These are phyloP conservation scores for Unio pictorum DNA, from an alignment of 2,888 invertebrate species.

Conservation along the genomic window DNA sequence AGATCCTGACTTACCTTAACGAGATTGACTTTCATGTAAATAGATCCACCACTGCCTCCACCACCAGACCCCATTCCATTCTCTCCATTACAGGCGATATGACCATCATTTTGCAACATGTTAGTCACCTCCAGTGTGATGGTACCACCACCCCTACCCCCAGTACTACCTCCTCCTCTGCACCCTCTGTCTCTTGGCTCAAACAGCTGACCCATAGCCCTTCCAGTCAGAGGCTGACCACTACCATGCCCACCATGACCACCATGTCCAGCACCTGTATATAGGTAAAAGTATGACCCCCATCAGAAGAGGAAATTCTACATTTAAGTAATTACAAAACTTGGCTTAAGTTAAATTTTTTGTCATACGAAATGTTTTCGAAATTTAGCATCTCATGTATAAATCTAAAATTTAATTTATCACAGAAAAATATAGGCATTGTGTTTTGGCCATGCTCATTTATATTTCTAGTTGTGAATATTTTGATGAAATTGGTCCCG, in stretches of 20 bases:
- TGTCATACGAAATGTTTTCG: neutral
- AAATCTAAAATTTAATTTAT: no score
- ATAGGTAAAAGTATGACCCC: neutral
- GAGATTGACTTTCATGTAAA: constrained; percentile 32
- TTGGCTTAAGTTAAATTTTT: neutral
- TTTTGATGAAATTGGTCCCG: no score
- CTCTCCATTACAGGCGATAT: constrained; percentile 49
- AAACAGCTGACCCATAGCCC: constrained; percentile 46
- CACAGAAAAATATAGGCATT: no score
- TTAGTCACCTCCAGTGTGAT: constrained; percentile 40
- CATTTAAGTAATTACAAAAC: neutral
- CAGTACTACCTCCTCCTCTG: constrained; percentile 41
- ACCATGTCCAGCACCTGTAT: constrained; percentile 58
- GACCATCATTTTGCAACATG: constrained; percentile 52
- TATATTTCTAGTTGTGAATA: no score
- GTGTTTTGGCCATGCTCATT: no score
- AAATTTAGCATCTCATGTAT: neutral
- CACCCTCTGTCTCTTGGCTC: constrained; percentile 47
- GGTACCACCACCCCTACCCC: constrained; percentile 51
- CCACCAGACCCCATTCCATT: constrained; percentile 32
- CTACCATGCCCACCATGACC: constrained; percentile 50
- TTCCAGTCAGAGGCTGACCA: constrained; percentile 31
- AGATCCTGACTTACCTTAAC: constrained; percentile 28
- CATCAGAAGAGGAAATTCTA: neutral
- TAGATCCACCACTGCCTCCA: constrained; percentile 56